Percentiles rank a stretch among this genome's conserved stretches.
phyloP scores from a whole-genome alignment of 2,888 invertebrate genomes.

The Tiliacea aurago region DNA sequence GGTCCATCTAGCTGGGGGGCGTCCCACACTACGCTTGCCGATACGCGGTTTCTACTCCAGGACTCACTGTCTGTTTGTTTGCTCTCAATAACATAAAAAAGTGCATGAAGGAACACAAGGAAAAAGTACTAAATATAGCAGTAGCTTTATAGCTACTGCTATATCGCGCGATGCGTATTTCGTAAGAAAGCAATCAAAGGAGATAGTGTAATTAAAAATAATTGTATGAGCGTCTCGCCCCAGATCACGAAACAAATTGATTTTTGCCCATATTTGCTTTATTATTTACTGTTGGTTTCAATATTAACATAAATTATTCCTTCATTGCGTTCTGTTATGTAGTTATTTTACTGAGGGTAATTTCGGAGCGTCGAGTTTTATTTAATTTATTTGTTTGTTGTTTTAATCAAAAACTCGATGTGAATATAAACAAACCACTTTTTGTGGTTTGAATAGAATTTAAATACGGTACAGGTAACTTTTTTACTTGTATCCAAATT shows the following conservation, averaged over 20 bases:
- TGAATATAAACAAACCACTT: conserved; percentile 25
- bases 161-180: conserved; percentile 19
- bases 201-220: conserved; percentile 51
- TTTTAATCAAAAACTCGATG: neutral
- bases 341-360: conserved; percentile 15
- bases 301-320: conserved; percentile 41
- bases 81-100: neutral
- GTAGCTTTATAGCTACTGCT: neutral
- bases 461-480: too few species aligned
- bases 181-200: conserved; percentile 47
- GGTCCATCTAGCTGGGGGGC: neutral
- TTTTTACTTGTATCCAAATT: neutral
- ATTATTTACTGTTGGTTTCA: conserved; percentile 41
- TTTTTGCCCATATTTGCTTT: conserved; percentile 56
- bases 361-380: conserved; percentile 4
- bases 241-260: conserved; percentile 45
- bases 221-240: conserved; percentile 36
- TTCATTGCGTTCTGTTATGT: conserved; percentile 29
- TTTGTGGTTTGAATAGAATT: neutral
- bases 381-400: conserved; percentile 2
- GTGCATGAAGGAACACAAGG: neutral
- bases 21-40: neutral
- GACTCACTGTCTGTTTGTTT: neutral
- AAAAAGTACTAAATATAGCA: neutral
- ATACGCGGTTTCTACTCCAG: neutral